phyloP scores from a whole-genome alignment of 2,797 vertebrate genomes.

The Neosilurus hyrtlii region DNA sequence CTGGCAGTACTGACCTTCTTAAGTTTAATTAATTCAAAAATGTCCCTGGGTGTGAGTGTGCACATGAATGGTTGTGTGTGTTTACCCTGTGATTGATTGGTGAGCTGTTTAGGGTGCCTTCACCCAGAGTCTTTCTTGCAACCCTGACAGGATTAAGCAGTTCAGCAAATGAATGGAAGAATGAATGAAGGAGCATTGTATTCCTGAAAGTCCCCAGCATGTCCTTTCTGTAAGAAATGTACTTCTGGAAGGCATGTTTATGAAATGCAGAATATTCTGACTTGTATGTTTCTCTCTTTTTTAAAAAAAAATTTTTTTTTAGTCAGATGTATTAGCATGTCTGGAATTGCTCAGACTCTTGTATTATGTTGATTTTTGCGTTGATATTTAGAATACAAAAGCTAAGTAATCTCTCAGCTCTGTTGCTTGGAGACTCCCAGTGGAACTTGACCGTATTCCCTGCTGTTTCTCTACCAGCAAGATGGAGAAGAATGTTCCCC shows the following conservation, averaged over 20 bases:
- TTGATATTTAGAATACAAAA: constrained; percentile 61
- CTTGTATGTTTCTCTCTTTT: neutral
- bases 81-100: no score
- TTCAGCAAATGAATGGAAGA: no score
- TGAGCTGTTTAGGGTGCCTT: no score
- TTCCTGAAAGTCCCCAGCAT: neutral
- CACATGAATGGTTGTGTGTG: no score
- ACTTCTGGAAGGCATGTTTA: neutral
- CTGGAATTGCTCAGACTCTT: constrained; percentile 19
- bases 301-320: no score
- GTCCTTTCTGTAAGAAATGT: neutral
- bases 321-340: no score
- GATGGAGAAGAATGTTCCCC: constrained; percentile 40
- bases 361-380: constrained; percentile 45
- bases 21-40: constrained; percentile 29
- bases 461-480: constrained; percentile 38
- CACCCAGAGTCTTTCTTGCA: no score
- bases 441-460: constrained; percentile 47
- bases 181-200: no score
- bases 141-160: no score
- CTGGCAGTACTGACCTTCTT: constrained; percentile 1
- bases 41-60: no score
- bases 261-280: neutral
- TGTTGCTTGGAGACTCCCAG: constrained; percentile 39
- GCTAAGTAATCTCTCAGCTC: constrained; percentile 60